Conservation (phyloP, 2,888 invertebrate species). For the Drosophila birchii region DNA sequence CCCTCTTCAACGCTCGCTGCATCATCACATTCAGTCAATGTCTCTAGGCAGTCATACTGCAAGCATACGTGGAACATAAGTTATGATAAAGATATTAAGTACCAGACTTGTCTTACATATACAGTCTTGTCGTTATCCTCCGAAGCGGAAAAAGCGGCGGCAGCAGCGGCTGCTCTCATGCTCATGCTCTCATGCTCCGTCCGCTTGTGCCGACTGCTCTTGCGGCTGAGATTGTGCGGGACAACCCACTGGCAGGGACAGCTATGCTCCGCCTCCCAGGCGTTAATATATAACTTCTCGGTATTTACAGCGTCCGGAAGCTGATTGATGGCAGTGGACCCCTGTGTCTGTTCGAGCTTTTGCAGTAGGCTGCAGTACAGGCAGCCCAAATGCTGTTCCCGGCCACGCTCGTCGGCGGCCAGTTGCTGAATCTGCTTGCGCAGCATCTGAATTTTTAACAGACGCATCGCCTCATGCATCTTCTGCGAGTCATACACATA, state of each 20-base stretch:
- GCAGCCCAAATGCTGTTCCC: slow-evolving; percentile 84
- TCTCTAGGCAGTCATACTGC: slow-evolving; percentile 26
- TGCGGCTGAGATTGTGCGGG: slow-evolving; percentile 71
- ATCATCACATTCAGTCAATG: background rate
- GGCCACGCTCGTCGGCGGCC: slow-evolving; percentile 82
- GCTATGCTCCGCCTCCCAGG: slow-evolving; percentile 87
- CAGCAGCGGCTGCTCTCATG: slow-evolving; percentile 55
- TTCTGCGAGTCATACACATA: slow-evolving; percentile 86
- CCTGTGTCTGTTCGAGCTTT: slow-evolving; percentile 71
- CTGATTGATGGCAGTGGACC: slow-evolving; percentile 32
- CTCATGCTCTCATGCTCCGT: too few relatives aligned
- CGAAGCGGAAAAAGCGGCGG: background rate
- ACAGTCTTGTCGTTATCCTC: slow-evolving; percentile 30
- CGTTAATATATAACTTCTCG: slow-evolving; percentile 86
- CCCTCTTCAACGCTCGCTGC: slow-evolving; percentile 76
- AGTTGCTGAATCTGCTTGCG: slow-evolving; percentile 63
- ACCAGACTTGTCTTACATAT: background rate
- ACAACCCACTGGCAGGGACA: slow-evolving; percentile 88
- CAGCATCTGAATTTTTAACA: slow-evolving; percentile 72
- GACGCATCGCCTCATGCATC: slow-evolving; percentile 48
- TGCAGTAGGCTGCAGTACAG: slow-evolving; percentile 83
- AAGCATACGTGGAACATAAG: background rate
- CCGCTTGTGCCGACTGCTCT: slow-evolving; percentile 85
- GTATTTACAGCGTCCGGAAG: slow-evolving; percentile 86
- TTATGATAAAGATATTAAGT: too few relatives aligned